Percentiles rank a stretch among this genome's conserved stretches.
Evolutionary conservation across 2,888 invertebrate genomes (phyloP).

Genomic region (Lycocerus yunnanus): DNA sequence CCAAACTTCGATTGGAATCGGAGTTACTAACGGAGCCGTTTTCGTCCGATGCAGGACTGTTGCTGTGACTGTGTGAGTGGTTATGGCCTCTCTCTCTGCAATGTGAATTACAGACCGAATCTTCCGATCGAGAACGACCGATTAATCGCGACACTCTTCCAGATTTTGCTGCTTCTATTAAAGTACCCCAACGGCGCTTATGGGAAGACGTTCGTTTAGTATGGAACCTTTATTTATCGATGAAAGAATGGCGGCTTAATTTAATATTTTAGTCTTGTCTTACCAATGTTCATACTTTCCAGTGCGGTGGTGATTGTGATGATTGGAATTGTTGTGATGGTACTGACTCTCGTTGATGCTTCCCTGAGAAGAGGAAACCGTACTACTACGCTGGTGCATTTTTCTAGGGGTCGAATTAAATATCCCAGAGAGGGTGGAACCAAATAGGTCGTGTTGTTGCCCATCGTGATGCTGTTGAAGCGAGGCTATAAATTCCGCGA

Average conservation of each 20-base stretch:
- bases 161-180: slow-evolving; percentile 85
- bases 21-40: slow-evolving; percentile 73
- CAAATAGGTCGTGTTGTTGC: slow-evolving; percentile 67
- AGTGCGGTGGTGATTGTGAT: slow-evolving; percentile 40
- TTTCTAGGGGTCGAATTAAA: slow-evolving; percentile 61
- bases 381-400: slow-evolving; percentile 55
- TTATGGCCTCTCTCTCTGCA: slow-evolving; percentile 60
- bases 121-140: slow-evolving; percentile 80
- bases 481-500: slow-evolving; percentile 78
- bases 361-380: slow-evolving; percentile 55
- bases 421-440: slow-evolving; percentile 73
- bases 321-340: slow-evolving; percentile 36
- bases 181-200: slow-evolving; percentile 80
- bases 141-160: slow-evolving; percentile 80
- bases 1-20: slow-evolving; percentile 72
- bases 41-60: slow-evolving; percentile 67
- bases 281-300: slow-evolving; percentile 36
- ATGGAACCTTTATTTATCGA: slow-evolving; percentile 47
- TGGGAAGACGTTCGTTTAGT: slow-evolving; percentile 64
- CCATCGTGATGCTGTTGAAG: slow-evolving; percentile 63
- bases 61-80: slow-evolving; percentile 57
- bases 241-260: not conserved
- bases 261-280: slow-evolving; percentile 1
- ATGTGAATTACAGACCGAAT: slow-evolving; percentile 72
- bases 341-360: slow-evolving; percentile 53